These are phyloP conservation scores for Zosterops japonicus DNA, from an alignment of 2,113 vertebrate species.

Conservation along the genomic window DNA sequence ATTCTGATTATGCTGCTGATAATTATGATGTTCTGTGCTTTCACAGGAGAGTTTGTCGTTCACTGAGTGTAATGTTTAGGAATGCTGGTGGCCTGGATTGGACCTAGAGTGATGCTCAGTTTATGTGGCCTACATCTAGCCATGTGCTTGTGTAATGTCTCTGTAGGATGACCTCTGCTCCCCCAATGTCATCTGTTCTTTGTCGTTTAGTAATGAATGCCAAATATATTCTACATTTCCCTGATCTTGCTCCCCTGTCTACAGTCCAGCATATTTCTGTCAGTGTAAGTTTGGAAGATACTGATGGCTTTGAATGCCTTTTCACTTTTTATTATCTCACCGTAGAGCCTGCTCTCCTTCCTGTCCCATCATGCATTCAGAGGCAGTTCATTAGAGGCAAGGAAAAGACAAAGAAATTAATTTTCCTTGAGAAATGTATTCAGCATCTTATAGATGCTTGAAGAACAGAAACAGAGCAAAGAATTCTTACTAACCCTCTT, in stretches of 20 bases:
- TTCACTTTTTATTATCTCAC: constrained; percentile 56
- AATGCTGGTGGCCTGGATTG: background rate
- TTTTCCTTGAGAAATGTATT: constrained; percentile 57
- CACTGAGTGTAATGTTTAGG: background rate
- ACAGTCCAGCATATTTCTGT: constrained; percentile 37
- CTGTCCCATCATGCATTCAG: constrained; percentile 34
- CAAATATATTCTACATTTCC: background rate
- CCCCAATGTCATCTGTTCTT: background rate
- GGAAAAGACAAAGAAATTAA: constrained; percentile 54
- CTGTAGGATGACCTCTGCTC: background rate
- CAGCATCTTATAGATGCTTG: background rate
- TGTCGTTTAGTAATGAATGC: background rate
- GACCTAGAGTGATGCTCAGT: background rate
- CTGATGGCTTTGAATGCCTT: constrained; percentile 43
- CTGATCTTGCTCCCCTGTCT: background rate
- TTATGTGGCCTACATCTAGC: background rate
- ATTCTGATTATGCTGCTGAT: background rate
- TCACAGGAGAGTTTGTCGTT: background rate
- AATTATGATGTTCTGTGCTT: background rate
- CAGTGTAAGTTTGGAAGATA: constrained; percentile 31
- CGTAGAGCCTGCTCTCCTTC: constrained; percentile 39
- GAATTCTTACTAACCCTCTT: background rate
- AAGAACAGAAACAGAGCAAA: background rate
- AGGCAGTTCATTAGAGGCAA: constrained; percentile 51
- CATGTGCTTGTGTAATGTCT: background rate